Percentiles rank a stretch among this genome's conserved stretches.
phyloP scores from a whole-genome alignment of 37 sponge, comb jelly and placozoan genomes.

The Tethya wilhelma region DNA sequence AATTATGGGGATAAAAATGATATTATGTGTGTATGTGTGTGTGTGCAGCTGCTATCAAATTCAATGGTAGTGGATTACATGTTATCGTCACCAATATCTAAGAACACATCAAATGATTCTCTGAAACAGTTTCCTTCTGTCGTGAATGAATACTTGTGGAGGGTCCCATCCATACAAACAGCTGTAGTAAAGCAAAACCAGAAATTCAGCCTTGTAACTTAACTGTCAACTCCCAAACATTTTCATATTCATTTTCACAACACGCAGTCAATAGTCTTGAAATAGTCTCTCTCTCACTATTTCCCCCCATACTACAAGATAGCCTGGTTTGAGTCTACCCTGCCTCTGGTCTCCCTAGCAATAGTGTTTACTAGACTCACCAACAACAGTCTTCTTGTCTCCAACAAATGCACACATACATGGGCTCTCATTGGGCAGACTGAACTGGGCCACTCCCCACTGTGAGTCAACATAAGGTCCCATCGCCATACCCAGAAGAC shows the following conservation, averaged over 20 bases:
- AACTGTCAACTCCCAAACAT: too few species aligned
- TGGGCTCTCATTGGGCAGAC: slow-evolving; percentile 74
- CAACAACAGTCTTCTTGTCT: slow-evolving; percentile 47
- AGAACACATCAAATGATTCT: slow-evolving; percentile 83
- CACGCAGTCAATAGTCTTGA: too few species aligned
- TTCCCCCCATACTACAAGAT: too few species aligned
- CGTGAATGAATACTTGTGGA: slow-evolving; percentile 87
- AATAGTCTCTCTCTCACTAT: too few species aligned
- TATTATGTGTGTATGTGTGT: background rate
- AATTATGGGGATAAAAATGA: too few species aligned
- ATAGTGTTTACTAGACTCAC: too few species aligned
- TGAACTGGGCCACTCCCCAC: slow-evolving; percentile 91
- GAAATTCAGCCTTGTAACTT: too few species aligned
- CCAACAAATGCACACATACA: slow-evolving; percentile 79
- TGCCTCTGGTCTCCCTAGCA: too few species aligned
- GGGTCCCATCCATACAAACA: slow-evolving; percentile 87
- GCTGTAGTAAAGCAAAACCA: too few species aligned
- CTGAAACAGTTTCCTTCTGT: slow-evolving; percentile 72
- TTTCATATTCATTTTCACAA: too few species aligned
- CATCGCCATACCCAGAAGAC: slow-evolving; percentile 46
- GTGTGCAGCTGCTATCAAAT: background rate
- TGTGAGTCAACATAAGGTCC: slow-evolving; percentile 78
- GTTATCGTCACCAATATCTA: slow-evolving; percentile 79
- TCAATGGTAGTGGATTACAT: slow-evolving; percentile 32
- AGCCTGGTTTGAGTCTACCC: too few species aligned